phyloP scores from a whole-genome alignment of 2,797 vertebrate genomes.

The Triplophysa bombifrons region DNA sequence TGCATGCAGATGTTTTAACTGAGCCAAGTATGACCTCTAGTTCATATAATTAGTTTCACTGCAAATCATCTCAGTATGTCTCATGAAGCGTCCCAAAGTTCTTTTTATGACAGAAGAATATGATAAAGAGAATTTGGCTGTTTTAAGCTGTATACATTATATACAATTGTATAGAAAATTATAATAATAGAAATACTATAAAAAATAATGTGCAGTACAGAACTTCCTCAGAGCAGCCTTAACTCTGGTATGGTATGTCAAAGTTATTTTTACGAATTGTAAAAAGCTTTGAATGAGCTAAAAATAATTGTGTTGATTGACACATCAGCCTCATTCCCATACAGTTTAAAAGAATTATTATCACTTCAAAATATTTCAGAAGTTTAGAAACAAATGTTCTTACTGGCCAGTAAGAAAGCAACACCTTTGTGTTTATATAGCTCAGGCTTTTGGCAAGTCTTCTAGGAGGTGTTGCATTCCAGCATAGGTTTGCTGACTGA shows the following conservation, averaged over 20 bases:
- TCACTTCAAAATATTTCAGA: too few species aligned
- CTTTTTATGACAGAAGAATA: not conserved
- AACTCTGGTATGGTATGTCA: not conserved
- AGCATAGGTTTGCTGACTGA: slow-evolving; percentile 66
- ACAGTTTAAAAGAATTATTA: not conserved
- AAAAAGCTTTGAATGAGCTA: not conserved
- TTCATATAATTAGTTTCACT: not conserved
- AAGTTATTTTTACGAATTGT: too few species aligned
- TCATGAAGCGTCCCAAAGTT: not conserved
- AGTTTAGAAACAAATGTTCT: not conserved
- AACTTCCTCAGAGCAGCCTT: not conserved
- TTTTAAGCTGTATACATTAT: not conserved
- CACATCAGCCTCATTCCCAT: not conserved
- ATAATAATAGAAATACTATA: not conserved
- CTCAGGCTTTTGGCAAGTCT: slow-evolving; percentile 70
- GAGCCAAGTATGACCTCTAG: not conserved
- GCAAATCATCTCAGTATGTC: not conserved
- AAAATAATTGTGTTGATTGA: not conserved
- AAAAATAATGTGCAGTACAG: not conserved
- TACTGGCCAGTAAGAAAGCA: slow-evolving; percentile 57
- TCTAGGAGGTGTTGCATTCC: slow-evolving; percentile 72
- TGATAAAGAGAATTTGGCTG: not conserved
- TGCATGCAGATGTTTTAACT: slow-evolving; percentile 15
- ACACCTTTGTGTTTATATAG: slow-evolving; percentile 68
- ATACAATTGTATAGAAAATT: too few species aligned